Conservation (phyloP, 2,797 vertebrate genomes). For the Phaenicophaeus curvirostris region DNA sequence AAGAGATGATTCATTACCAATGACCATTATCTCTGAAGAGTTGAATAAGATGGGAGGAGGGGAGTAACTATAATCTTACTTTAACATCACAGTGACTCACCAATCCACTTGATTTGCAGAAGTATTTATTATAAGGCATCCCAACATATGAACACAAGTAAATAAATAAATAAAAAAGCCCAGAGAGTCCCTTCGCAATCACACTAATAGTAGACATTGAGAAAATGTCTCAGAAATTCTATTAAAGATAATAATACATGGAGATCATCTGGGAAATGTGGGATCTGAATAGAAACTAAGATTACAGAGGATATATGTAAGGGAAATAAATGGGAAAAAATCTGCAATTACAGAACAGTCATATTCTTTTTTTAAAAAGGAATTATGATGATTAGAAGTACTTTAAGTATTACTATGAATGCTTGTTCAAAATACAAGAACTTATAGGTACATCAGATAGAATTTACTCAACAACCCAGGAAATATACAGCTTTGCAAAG, state of each 20-base stretch:
- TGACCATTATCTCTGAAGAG: background rate
- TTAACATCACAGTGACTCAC: conserved; percentile 36
- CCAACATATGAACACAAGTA: background rate
- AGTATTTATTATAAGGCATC: background rate
- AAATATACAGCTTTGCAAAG: background rate
- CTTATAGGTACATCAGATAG: background rate
- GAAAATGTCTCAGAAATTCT: background rate
- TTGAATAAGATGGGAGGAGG: background rate
- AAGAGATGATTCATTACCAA: background rate
- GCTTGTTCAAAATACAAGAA: background rate
- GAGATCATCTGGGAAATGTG: background rate
- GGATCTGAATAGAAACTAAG: background rate
- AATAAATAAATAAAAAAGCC: background rate
- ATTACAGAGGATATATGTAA: background rate
- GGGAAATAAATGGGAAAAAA: background rate
- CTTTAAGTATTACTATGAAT: background rate
- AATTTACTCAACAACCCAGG: background rate
- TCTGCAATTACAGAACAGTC: background rate
- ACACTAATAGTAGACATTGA: background rate
- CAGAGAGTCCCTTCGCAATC: background rate
- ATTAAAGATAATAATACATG: background rate
- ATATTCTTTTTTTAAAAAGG: background rate
- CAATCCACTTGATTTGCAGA: background rate
- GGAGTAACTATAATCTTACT: background rate
- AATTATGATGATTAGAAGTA: background rate